Percentiles rank a stretch among this genome's conserved stretches.
Conservation (phyloP, 1,140 invertebrate genomes). For the Aphis craccivora region DNA sequence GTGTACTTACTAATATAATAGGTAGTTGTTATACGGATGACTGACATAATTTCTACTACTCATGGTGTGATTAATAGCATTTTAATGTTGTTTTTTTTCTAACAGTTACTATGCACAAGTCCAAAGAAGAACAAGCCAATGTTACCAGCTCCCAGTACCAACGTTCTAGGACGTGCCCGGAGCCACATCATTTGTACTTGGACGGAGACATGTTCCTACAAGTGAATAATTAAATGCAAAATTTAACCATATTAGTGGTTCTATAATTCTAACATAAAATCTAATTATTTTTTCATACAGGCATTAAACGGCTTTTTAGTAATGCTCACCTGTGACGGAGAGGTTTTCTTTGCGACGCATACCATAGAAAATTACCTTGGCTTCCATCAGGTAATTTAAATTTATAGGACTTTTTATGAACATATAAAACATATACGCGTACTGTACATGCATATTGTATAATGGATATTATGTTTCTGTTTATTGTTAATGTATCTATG, state of each 20-base stretch:
- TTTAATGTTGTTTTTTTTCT: slow-evolving; percentile 65
- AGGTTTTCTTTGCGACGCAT: slow-evolving; percentile 98
- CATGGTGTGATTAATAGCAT: slow-evolving; percentile 42
- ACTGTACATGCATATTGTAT: background rate
- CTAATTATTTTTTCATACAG: slow-evolving; percentile 71
- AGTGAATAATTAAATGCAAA: slow-evolving; percentile 68
- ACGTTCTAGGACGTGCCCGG: slow-evolving; percentile 76
- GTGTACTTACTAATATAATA: slow-evolving; percentile 45
- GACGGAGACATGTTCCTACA: slow-evolving; percentile 95
- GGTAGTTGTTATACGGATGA: slow-evolving; percentile 45
- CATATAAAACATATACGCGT: background rate
- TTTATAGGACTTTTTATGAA: background rate
- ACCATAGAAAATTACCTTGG: slow-evolving; percentile 99
- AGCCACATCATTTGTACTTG: slow-evolving; percentile 86
- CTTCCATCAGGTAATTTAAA: slow-evolving; percentile 93
- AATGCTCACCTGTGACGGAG: slow-evolving; percentile 97
- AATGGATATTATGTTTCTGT: background rate
- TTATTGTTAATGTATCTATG: background rate
- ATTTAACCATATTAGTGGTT: background rate
- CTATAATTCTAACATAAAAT: background rate
- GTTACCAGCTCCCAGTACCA: slow-evolving; percentile 66
- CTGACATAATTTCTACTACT: slow-evolving; percentile 36
- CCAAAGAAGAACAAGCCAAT: slow-evolving; percentile 77
- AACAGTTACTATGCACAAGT: slow-evolving; percentile 92
- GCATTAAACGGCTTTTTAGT: slow-evolving; percentile 98